Evolutionary conservation across 2,113 vertebrate genomes (phyloP).

Genomic region (Lasiurus borealis): DNA sequence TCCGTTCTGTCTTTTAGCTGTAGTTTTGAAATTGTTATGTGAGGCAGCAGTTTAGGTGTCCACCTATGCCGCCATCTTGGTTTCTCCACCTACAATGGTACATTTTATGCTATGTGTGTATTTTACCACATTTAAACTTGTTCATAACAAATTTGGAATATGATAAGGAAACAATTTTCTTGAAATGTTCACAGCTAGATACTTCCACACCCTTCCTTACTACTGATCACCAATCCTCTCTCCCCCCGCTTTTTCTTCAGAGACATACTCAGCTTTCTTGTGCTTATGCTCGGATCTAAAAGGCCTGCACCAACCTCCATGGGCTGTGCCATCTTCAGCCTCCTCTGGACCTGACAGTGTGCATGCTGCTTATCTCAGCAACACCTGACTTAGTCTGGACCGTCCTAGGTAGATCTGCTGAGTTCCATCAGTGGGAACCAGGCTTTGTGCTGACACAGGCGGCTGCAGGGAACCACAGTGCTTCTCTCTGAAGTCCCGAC

Average conservation of each 20-base stretch:
- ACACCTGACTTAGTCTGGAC: rapidly evolving
- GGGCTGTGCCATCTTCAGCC: rapidly evolving
- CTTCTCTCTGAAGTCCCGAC: not conserved
- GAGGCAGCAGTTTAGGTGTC: too few species aligned
- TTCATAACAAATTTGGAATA: not conserved
- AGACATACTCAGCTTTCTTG: not conserved
- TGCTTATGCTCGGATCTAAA: not conserved
- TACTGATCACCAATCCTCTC: too few species aligned
- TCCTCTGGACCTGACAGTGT: not conserved
- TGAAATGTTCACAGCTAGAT: not conserved
- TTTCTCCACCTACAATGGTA: not conserved
- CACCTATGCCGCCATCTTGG: too few species aligned
- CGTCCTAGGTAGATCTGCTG: rapidly evolving
- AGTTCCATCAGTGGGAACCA: not conserved
- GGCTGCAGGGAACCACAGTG: not conserved
- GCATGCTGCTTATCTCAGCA: too few species aligned
- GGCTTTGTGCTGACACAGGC: not conserved
- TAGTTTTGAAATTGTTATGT: too few species aligned
- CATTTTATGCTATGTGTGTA: not conserved
- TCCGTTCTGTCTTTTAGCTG: too few species aligned
- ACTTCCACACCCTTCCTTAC: not conserved
- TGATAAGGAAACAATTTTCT: not conserved
- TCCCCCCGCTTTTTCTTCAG: not conserved
- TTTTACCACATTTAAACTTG: not conserved
- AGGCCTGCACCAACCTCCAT: not conserved